A percentile compares a stretch with the other conserved stretches of the same genome.
Conservation (phyloP, 2,888 invertebrate species). For the Diloba caeruleocephala region DNA sequence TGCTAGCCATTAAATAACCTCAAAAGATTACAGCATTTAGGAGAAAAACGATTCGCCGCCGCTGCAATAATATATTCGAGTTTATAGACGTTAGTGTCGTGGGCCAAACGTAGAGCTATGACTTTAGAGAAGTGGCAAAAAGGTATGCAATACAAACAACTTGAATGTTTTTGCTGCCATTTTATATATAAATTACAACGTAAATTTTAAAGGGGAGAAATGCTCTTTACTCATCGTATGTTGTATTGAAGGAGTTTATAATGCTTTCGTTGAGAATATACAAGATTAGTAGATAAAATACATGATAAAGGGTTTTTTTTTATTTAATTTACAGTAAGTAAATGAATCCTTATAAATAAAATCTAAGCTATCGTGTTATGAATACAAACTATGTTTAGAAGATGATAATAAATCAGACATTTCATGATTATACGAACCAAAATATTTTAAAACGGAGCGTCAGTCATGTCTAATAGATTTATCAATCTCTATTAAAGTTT, state of each 20-base stretch:
- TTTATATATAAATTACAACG: slow-evolving; percentile 44
- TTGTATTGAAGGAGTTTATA: slow-evolving; percentile 31
- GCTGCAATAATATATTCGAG: slow-evolving; percentile 60
- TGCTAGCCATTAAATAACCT: slow-evolving; percentile 65
- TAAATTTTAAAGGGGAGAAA: slow-evolving; percentile 43
- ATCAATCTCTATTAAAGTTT: slow-evolving; percentile 52
- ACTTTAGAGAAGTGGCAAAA: slow-evolving; percentile 46
- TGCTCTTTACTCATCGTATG: slow-evolving; percentile 21
- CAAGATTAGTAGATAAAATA: neutral
- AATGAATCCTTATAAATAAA: neutral
- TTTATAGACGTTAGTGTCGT: slow-evolving; percentile 64
- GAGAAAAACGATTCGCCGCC: slow-evolving; percentile 62
- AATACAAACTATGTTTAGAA: slow-evolving; percentile 17
- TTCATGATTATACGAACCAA: slow-evolving; percentile 37
- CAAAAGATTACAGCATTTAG: slow-evolving; percentile 63
- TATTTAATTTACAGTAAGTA: neutral
- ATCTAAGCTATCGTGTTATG: slow-evolving; percentile 7
- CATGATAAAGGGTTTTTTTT: neutral
- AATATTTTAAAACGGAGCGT: slow-evolving; percentile 38
- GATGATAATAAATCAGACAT: slow-evolving; percentile 36
- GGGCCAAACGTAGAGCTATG: slow-evolving; percentile 51
- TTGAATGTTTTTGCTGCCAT: slow-evolving; percentile 44
- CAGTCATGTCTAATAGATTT: slow-evolving; percentile 54
- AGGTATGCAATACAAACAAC: slow-evolving; percentile 32
- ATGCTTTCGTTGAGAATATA: slow-evolving; percentile 18